Conservation (phyloP, 2,113 vertebrate genomes). For the Poeciliopsis prolifica region DNA sequence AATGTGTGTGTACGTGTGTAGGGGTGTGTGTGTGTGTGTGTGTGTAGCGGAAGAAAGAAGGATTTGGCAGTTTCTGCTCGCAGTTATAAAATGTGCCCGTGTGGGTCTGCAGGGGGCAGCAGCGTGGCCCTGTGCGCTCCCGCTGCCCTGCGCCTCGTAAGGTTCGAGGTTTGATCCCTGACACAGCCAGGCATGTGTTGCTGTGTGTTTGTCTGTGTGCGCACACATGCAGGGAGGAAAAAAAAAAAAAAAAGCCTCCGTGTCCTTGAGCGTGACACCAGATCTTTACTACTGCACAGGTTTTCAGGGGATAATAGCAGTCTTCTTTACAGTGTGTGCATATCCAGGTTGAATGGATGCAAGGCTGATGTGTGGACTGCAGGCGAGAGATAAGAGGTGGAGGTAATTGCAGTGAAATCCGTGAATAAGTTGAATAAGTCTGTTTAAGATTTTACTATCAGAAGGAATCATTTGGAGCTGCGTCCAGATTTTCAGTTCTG, state of each 20-base stretch:
- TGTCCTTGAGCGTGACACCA: conserved; percentile 60
- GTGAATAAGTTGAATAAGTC: conserved; percentile 25
- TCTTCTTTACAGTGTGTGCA: conserved; percentile 33
- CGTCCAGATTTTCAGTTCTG: background rate
- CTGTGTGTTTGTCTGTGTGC: conserved; percentile 10
- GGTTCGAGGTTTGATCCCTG: conserved; percentile 32
- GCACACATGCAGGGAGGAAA: background rate
- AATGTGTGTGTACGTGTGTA: background rate
- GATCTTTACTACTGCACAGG: conserved; percentile 28
- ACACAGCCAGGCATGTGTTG: conserved; percentile 10
- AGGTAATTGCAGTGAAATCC: conserved; percentile 28
- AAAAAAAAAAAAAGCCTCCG: conserved; percentile 8
- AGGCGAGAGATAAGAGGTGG: conserved; percentile 36
- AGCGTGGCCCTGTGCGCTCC: conserved; percentile 47
- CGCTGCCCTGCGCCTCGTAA: conserved; percentile 33
- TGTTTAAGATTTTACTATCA: background rate
- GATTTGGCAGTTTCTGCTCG: conserved; percentile 35
- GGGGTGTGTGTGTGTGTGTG: background rate
- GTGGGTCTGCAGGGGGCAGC: conserved; percentile 73
- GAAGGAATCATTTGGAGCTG: background rate
- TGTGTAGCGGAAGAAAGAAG: background rate
- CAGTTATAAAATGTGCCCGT: conserved; percentile 29
- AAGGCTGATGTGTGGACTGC: conserved; percentile 26
- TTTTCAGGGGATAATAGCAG: conserved; percentile 22
- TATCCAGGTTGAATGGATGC: conserved; percentile 35